Evolutionary conservation across 2,888 invertebrate species (phyloP).

Genomic region (Melikaiella ostensackeni): DNA sequence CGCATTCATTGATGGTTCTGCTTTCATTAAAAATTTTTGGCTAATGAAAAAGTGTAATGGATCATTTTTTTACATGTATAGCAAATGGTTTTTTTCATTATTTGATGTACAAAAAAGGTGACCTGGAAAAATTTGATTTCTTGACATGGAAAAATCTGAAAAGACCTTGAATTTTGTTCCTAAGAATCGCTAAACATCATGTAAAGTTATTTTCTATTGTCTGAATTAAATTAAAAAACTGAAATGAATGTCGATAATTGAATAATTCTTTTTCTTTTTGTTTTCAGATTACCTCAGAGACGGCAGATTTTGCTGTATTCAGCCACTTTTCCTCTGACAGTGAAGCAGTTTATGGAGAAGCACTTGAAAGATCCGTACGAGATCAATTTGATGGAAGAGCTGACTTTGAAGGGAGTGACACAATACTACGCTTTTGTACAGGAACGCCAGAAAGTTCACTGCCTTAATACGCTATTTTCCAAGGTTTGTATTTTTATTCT

Average conservation of each 20-base stretch:
- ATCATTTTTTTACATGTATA: too few relatives aligned
- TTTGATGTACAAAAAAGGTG: too few relatives aligned
- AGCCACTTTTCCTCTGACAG: slow-evolving; percentile 99
- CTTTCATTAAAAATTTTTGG: too few relatives aligned
- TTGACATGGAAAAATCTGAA: too few relatives aligned
- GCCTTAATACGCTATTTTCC: slow-evolving; percentile 99
- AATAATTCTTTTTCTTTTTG: slow-evolving; percentile 24
- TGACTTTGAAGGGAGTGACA: slow-evolving; percentile 99
- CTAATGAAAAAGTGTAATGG: too few relatives aligned
- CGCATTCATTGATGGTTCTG: too few relatives aligned
- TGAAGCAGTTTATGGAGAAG: slow-evolving; percentile 99
- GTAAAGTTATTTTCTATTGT: not conserved
- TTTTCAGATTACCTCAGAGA: slow-evolving; percentile 90
- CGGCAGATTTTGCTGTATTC: slow-evolving; percentile 99
- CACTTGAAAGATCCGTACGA: slow-evolving; percentile 98
- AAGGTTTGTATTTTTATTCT: slow-evolving; percentile 82
- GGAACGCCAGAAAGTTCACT: slow-evolving; percentile 99
- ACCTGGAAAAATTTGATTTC: too few relatives aligned
- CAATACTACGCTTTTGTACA: slow-evolving; percentile 99
- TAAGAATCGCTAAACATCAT: too few relatives aligned
- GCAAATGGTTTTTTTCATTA: too few relatives aligned
- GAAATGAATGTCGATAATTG: not conserved
- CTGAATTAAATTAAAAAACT: not conserved
- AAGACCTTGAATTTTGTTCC: too few relatives aligned
- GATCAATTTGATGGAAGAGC: slow-evolving; percentile 99